Evolutionary conservation across 1,140 invertebrate genomes (phyloP), one percentile per base, ranked within the genome.

Genomic region (Sitophilus oryzae): DNA sequence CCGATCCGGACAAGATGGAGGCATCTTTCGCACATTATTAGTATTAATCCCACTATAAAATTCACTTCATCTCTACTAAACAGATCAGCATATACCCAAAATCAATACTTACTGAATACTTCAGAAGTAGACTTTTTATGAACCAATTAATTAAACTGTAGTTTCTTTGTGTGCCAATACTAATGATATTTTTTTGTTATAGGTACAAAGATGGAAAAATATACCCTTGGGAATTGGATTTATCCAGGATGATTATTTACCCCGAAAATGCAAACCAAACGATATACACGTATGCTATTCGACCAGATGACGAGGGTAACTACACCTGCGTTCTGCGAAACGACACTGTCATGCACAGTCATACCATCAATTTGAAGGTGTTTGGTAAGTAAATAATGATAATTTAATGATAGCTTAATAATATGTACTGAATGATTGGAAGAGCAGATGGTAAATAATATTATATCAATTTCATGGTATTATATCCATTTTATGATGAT

Each of bases 231-330:
- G 79, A 82, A 2, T 75, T 79, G 23, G 75, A 76, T 44, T 74
- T 79, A 41, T 86, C 84, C 9, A 79, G 78, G 58, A 76, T 87
- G 58, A 86, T 88, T 57, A 69, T 87, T 48, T 86, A 85, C 67
- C 84, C 85, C 0, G 84, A 86, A 69, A 84, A 82, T 37, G 83
- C 81, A 37, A 88, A 88, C 72, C 85, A 88, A 71, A 88, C 85
- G 18, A 78, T 88, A 64, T 87, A 86, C 74, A 82, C 83, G n/a
- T 76, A 79, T 46, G 71, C 73, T 15, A 79, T 82, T 18, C 74
- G 76, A 22, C 69, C 76, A 25, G 75, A 74, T 10, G 85, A 87
- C 68, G 77, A 79, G 36, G 85, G 85, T 43, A 81, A 82, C 68
- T 88, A 87, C 72, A 84, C 83, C 11, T 88, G 85, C 66, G 73